Percentiles rank a stretch among this genome's conserved stretches.
Evolutionary conservation across 2,888 invertebrate genomes (phyloP).

Genomic region (Xestia c-nigrum): DNA sequence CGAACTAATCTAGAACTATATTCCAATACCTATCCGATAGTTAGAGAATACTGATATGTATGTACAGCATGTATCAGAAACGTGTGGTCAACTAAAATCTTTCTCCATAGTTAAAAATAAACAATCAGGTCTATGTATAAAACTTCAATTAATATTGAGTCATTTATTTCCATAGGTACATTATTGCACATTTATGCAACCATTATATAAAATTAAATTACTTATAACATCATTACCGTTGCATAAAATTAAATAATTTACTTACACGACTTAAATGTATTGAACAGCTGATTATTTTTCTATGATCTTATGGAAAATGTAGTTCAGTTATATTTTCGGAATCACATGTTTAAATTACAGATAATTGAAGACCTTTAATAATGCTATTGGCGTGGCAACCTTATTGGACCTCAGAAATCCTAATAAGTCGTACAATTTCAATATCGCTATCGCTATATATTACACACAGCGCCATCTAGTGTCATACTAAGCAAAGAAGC

Average conservation of each 20-base stretch:
- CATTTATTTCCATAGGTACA: too few species aligned
- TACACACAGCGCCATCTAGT: too few species aligned
- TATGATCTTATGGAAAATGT: neutral
- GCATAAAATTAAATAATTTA: too few species aligned
- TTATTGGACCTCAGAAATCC: neutral
- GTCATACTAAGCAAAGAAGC: too few species aligned
- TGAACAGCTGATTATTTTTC: neutral
- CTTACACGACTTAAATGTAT: neutral
- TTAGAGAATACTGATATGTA: constrained; percentile 32
- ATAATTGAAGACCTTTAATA: neutral
- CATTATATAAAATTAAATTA: too few species aligned
- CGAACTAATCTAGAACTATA: constrained; percentile 61
- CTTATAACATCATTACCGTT: too few species aligned
- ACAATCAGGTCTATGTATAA: too few species aligned
- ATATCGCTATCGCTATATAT: too few species aligned
- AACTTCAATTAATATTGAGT: too few species aligned
- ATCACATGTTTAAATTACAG: neutral
- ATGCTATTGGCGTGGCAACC: neutral
- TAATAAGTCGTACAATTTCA: neutral
- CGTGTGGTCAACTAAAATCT: neutral
- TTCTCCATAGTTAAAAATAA: neutral
- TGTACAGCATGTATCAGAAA: neutral
- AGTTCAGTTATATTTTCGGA: neutral
- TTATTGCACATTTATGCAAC: too few species aligned
- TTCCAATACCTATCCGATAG: constrained; percentile 53